Evolutionary conservation across 2,797 vertebrate species (phyloP), one percentile per base, ranked within the genome.

Genomic region (Sciaenops ocellatus): DNA sequence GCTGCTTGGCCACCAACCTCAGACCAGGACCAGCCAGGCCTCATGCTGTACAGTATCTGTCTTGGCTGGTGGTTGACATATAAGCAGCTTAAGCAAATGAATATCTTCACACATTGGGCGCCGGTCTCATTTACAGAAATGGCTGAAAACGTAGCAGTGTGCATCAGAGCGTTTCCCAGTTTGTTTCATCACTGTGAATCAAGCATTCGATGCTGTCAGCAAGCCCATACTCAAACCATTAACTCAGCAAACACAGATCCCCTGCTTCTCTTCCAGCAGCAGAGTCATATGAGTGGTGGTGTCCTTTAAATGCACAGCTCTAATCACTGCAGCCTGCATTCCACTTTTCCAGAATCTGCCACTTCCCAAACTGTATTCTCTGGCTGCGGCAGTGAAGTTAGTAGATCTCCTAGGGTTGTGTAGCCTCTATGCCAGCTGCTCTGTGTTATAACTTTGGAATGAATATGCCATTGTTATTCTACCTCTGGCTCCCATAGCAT

Each of bases 381-480:
- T 52, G 62, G 79, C 78, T 78, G 82, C 85, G 51, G 38, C 50
- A 59, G 78, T 51, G 80, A 83, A 72, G 87, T 84, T 84, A 67
- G 72, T 69, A 76, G 76, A 76, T 87, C 72, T 87, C 87, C 74
- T 57, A 48, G 61, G 83, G 89, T 79, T 68, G 80, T 66, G 82
- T 55, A 69, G 82, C 83, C 78, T 83, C 72, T 34, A 3, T 74
- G 81, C 85, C 88, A 89, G 79, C 85, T 92, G 85, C 84, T 86
- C 72, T 9, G 72, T 69, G 82, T 84, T 87, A 73, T 77, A 89
- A 87, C 79, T 77, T 73, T 73, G 68, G 82, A 88, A 83, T 75
- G 70, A 91, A 84, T 77, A 75, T 74, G 66, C 77, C 51, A 84
- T 90, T 92, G 87, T 93, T 92, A 84, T 92, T 89, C 85, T 83